A percentile compares a stretch with the other conserved stretches of the same genome.
phyloP scores from a whole-genome alignment of 2,888 invertebrate genomes.

The Stenolophus ochropezus region DNA sequence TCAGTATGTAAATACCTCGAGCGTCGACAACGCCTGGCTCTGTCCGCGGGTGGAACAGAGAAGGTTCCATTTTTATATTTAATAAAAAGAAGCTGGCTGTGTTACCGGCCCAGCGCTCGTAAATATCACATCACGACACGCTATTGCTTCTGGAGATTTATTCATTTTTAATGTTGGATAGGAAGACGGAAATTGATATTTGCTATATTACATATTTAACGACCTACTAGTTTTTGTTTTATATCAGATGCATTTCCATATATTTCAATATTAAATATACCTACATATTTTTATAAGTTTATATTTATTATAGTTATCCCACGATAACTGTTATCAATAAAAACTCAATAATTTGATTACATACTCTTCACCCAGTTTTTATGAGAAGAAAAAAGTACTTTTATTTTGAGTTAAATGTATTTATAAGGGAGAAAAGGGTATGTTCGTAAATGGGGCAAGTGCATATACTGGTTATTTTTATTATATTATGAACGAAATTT shows the following conservation, averaged over 20 bases:
- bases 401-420: too few relatives aligned
- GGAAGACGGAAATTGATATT: conserved; percentile 47
- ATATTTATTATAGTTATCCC: background rate
- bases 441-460: too few relatives aligned
- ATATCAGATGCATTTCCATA: background rate
- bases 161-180: conserved; percentile 47
- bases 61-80: conserved; percentile 47
- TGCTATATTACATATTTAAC: conserved; percentile 29
- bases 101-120: conserved; percentile 42
- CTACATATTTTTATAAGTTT: background rate
- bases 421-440: too few relatives aligned
- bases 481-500: too few relatives aligned
- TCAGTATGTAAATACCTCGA: conserved; percentile 29
- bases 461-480: too few relatives aligned
- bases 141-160: conserved; percentile 41
- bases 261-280: background rate
- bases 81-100: conserved; percentile 36
- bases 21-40: background rate
- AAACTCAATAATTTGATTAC: too few relatives aligned
- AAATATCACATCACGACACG: conserved; percentile 50
- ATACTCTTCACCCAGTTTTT: too few relatives aligned
- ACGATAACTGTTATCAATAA: too few relatives aligned
- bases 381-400: too few relatives aligned
- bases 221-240: conserved; percentile 6
- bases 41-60: background rate